Evolutionary conservation across 2,113 vertebrate species (phyloP), one percentile per base, ranked within the genome.

Genomic region (Dasypus novemcinctus): DNA sequence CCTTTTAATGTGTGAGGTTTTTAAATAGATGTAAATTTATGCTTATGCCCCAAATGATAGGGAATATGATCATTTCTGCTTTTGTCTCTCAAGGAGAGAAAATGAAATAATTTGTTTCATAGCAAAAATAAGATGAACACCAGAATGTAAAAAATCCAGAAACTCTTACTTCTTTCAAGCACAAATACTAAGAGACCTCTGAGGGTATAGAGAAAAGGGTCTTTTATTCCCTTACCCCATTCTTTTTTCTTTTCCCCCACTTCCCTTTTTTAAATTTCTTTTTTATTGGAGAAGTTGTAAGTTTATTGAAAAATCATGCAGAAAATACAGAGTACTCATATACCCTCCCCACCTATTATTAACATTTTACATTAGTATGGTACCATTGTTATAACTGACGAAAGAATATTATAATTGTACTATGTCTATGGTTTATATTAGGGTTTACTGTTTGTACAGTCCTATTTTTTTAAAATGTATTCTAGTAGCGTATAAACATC

Each of bases 11-110:
- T 61, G 9, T 81, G 38, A 57, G n/a, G 69, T 96, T 92, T 92
- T 95, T 85, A 63, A 89, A 81, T 94, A 90, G n/a, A 63, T 76
- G 6, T 49, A 90, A 92, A 76, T 97, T 49, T 92, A 74, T 82
- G 63, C 12, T 86, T n/a, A 13, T 74, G 57, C 79, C 41, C 84
- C 93, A 93, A 96, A 82, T 57, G 27, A 85, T 46, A 83, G 25
- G 54, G 23, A 83, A 54, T 23, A 79, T 68, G 46, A 57, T 93
- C 11, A 57, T 93, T 91, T 88, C 20, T 52, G 20, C 31, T 84
- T 95, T 95, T 95, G 33, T 91, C 31, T 93, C 49, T 79, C 63
- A 84, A 83, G 64, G 38, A 75, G 71, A 93, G 71, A 90, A 93
- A 95, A 69, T 31, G n/a, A 81, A 90, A 71, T 81, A 41, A 84